phyloP scores from a whole-genome alignment of 2,797 vertebrate genomes.

The Chaunax sp. region DNA sequence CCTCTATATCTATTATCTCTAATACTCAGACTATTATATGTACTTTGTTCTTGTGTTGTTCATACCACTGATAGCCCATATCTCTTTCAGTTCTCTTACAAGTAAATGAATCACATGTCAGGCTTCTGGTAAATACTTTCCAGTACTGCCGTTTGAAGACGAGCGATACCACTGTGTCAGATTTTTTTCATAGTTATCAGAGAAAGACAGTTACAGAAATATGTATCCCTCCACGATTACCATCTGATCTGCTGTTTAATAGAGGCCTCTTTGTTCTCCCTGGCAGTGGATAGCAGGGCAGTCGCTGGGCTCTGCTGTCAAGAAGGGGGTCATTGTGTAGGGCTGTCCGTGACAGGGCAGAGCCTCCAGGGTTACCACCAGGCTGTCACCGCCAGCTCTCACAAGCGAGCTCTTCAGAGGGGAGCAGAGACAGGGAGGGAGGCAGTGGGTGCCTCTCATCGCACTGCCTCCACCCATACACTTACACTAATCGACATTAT shows the following conservation, averaged over 20 bases:
- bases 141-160: not conserved
- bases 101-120: not conserved
- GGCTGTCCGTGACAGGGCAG: constrained; percentile 50
- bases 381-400: constrained; percentile 70
- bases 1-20: not conserved
- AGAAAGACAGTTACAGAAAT: constrained; percentile 20
- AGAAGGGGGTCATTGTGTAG: constrained; percentile 78
- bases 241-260: constrained; percentile 49
- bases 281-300: constrained; percentile 61
- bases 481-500: not conserved
- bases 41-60: not conserved
- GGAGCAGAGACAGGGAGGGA: constrained; percentile 13
- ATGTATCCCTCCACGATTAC: constrained; percentile 22
- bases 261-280: constrained; percentile 71
- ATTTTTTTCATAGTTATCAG: not conserved
- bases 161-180: not conserved
- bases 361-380: constrained; percentile 57
- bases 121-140: not conserved
- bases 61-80: not conserved
- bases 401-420: constrained; percentile 53
- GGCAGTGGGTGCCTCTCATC: not conserved
- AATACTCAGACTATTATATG: not conserved
- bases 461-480: constrained; percentile 1
- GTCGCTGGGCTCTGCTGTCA: constrained; percentile 47
- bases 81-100: not conserved